A percentile compares a stretch with the other conserved stretches of the same genome.
Evolutionary conservation across 2,113 vertebrate genomes (phyloP).

Genomic region (Okapia johnstoni): DNA sequence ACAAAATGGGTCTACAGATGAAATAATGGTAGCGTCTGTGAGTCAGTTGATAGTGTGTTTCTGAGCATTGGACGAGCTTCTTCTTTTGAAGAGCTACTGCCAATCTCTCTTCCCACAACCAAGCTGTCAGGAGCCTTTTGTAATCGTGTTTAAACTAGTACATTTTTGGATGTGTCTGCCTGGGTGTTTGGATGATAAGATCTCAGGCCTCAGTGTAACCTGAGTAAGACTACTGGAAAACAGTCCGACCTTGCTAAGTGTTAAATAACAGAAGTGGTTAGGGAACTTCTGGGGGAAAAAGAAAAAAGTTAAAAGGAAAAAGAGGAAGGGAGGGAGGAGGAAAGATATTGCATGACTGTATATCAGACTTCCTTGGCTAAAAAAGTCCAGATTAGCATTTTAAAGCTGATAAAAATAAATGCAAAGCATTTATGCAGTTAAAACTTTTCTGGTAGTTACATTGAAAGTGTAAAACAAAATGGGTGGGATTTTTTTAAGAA

Average conservation of each 20-base stretch:
- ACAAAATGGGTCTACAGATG: not conserved
- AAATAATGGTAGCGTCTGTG: not conserved
- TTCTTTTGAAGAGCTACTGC: slow-evolving; percentile 29
- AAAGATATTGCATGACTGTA: not conserved
- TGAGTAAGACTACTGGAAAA: not conserved
- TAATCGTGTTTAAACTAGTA: not conserved
- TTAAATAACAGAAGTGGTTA: not conserved
- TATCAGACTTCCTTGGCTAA: not conserved
- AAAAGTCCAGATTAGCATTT: not conserved
- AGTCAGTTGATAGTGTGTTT: not conserved
- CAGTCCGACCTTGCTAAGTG: not conserved
- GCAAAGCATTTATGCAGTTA: not conserved
- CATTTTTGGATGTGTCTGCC: not conserved
- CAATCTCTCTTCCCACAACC: not conserved
- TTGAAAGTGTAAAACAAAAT: not conserved
- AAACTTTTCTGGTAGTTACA: not conserved
- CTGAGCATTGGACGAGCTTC: not conserved
- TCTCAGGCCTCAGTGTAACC: not conserved
- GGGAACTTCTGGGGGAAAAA: not conserved
- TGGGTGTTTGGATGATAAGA: not conserved
- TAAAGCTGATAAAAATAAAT: not conserved
- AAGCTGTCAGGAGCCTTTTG: slow-evolving; percentile 20
- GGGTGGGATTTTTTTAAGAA: not conserved
- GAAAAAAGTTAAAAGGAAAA: not conserved
- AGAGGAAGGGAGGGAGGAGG: not conserved